Conservation (phyloP, 2,113 vertebrate species). For the Panthera tigris region DNA sequence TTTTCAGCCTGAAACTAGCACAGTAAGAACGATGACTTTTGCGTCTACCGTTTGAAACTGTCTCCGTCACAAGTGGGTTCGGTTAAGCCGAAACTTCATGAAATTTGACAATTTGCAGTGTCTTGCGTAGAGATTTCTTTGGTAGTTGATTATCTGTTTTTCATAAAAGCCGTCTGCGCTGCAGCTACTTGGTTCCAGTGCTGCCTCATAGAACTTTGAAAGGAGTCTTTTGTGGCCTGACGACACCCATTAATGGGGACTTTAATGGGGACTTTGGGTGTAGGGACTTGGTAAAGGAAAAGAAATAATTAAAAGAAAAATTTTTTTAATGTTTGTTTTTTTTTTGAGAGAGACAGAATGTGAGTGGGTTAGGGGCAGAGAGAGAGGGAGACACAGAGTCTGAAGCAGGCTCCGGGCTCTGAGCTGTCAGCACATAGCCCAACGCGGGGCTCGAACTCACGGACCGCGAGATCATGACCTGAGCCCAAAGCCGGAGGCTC, state of each 20-base stretch:
- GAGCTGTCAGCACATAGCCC: too few species aligned
- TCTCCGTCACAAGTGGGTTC: background rate
- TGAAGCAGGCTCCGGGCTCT: too few species aligned
- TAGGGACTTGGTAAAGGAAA: background rate
- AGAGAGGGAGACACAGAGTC: too few species aligned
- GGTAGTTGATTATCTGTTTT: background rate
- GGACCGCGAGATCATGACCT: too few species aligned
- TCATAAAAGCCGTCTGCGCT: background rate
- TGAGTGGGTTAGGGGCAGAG: too few species aligned
- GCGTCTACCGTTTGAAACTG: background rate
- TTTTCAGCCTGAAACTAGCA: conserved; percentile 95
- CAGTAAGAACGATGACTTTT: conserved; percentile 83
- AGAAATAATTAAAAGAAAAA: rapidly evolving
- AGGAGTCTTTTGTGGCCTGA: background rate
- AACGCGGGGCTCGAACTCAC: rapidly evolving
- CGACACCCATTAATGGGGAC: background rate
- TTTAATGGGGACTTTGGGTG: background rate
- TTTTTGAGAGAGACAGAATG: too few species aligned
- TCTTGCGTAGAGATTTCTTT: background rate
- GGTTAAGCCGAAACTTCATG: background rate
- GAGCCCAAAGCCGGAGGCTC: too few species aligned
- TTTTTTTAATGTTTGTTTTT: too few species aligned
- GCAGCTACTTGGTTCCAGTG: background rate
- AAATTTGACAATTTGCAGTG: background rate
- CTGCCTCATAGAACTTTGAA: background rate